A percentile compares a stretch with the other conserved stretches of the same genome.
Conservation (phyloP, 1,140 invertebrate genomes). For the Aphaenogaster floridana region DNA sequence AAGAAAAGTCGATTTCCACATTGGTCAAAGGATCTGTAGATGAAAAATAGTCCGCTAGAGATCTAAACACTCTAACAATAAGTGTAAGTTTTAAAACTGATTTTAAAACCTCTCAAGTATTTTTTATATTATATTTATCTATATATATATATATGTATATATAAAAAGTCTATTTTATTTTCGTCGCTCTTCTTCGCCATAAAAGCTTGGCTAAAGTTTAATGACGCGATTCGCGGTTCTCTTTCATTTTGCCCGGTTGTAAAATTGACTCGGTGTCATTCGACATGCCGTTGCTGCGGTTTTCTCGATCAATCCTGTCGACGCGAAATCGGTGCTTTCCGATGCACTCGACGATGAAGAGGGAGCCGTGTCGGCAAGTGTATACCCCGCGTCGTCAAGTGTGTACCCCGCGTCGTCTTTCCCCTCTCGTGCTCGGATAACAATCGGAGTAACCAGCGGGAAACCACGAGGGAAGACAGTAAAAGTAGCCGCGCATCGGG, state of each 20-base stretch:
- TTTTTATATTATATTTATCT: neutral
- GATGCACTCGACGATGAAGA: slow-evolving; percentile 39
- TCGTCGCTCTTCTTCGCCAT: neutral
- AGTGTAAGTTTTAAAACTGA: neutral
- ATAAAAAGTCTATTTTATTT: neutral
- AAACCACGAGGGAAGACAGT: slow-evolving; percentile 65
- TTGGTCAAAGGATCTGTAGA: neutral
- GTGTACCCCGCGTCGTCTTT: neutral
- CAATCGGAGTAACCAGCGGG: slow-evolving; percentile 57
- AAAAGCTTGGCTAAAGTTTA: slow-evolving; percentile 21
- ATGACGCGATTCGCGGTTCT: neutral
- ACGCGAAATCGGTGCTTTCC: slow-evolving; percentile 39
- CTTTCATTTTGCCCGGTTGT: slow-evolving; percentile 24
- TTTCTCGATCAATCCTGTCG: slow-evolving; percentile 39
- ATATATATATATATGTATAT: neutral
- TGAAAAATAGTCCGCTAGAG: neutral
- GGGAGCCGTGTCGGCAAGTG: slow-evolving; percentile 1
- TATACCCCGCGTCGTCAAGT: slow-evolving; percentile 9
- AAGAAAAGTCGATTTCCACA: neutral
- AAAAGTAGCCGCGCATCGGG: slow-evolving; percentile 47
- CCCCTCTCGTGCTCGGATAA: slow-evolving; percentile 24
- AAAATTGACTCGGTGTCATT: slow-evolving; percentile 46
- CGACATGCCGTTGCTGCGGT: slow-evolving; percentile 21
- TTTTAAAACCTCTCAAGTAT: neutral
- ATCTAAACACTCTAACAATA: neutral